Percentiles rank a stretch among this genome's conserved stretches.
Evolutionary conservation across 2,113 vertebrate species (phyloP).

Genomic region (Morphnarchus princeps): DNA sequence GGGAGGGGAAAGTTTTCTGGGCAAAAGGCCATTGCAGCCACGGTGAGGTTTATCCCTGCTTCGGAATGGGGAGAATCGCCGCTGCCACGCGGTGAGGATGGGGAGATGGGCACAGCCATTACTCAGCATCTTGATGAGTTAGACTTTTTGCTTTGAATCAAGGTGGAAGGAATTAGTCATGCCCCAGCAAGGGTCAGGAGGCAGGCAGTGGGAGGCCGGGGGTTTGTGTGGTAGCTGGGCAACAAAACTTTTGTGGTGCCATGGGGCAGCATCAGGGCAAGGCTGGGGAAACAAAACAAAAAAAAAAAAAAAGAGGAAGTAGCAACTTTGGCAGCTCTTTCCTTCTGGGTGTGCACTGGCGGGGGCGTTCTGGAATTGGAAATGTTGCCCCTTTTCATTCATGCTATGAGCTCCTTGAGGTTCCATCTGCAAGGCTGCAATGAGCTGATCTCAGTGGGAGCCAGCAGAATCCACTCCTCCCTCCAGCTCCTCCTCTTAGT

Average conservation of each 20-base stretch:
- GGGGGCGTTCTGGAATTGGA: neutral
- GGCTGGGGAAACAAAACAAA: neutral
- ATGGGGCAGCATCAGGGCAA: neutral
- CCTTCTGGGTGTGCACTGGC: neutral
- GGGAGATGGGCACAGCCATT: neutral
- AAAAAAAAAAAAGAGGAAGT: neutral
- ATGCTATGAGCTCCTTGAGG: fast-evolving
- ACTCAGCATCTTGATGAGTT: neutral
- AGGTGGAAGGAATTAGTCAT: neutral
- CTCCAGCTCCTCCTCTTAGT: neutral
- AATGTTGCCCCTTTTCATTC: neutral
- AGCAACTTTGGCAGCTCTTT: neutral
- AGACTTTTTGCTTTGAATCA: neutral
- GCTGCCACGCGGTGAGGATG: neutral
- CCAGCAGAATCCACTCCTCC: neutral
- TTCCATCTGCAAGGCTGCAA: neutral
- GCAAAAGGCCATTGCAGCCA: neutral
- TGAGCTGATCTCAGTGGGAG: neutral
- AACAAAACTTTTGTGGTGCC: neutral
- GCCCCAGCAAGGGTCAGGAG: neutral
- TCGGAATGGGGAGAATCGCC: fast-evolving
- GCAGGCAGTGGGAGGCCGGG: neutral
- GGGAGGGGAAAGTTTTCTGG: neutral
- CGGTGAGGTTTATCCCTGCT: fast-evolving
- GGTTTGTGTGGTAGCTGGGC: neutral